These are phyloP conservation scores for Coreius guichenoti DNA, from an alignment of 2,797 vertebrate genomes.

Conservation along the genomic window DNA sequence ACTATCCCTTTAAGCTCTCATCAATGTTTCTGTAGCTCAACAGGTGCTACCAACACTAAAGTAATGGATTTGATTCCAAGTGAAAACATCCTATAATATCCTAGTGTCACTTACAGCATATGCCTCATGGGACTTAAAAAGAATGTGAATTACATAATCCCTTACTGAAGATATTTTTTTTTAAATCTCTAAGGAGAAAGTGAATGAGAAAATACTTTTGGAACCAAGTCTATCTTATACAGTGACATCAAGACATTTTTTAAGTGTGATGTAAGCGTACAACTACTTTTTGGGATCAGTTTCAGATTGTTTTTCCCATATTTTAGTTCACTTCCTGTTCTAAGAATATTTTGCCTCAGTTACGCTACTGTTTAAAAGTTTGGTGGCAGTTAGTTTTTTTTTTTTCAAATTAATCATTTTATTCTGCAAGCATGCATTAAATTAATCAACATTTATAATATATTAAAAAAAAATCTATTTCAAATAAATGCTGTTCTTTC, in stretches of 20 bases:
- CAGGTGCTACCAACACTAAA: not conserved
- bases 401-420: not conserved
- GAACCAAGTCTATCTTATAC: not conserved
- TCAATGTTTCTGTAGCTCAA: not conserved
- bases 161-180: not conserved
- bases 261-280: not conserved
- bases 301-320: not conserved
- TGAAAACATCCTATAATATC: not conserved
- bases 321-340: slow-evolving; percentile 8
- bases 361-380: not conserved
- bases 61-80: not conserved
- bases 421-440: not conserved
- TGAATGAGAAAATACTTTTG: not conserved
- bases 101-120: not conserved
- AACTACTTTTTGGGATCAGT: not conserved
- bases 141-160: not conserved
- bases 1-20: too few relatives aligned
- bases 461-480: not conserved
- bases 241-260: not conserved
- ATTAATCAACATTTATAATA: not conserved
- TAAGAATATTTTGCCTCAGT: slow-evolving; percentile 4
- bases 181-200: not conserved
- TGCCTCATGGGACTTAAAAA: not conserved
- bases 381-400: not conserved
- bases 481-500: not conserved